phyloP scores from a whole-genome alignment of 2,888 invertebrate species.

The Plusia festucae region DNA sequence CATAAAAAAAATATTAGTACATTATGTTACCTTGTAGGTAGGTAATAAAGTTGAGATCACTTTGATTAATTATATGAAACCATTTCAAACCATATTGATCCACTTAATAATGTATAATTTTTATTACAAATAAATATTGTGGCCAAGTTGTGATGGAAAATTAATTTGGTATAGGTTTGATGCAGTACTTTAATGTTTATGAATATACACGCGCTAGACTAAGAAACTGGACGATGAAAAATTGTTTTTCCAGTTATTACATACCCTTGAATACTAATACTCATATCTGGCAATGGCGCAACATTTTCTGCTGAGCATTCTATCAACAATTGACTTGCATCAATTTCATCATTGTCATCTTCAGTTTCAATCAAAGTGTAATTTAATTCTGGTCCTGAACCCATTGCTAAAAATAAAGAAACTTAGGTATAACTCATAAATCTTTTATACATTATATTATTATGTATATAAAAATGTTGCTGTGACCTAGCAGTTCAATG shows the following conservation, averaged over 20 bases:
- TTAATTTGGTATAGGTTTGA: too few relatives aligned
- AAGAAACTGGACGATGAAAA: too few relatives aligned
- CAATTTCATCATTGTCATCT: slow-evolving; percentile 65
- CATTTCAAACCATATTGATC: too few relatives aligned
- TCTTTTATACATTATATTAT: too few relatives aligned
- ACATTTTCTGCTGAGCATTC: slow-evolving; percentile 74
- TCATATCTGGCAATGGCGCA: slow-evolving; percentile 75
- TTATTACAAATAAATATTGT: too few relatives aligned
- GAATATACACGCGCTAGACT: too few relatives aligned
- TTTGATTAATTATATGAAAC: too few relatives aligned
- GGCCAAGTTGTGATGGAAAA: too few relatives aligned
- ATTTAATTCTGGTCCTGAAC: slow-evolving; percentile 74
- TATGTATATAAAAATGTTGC: too few relatives aligned
- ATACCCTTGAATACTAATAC: slow-evolving; percentile 71
- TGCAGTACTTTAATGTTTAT: too few relatives aligned
- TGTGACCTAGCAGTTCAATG: too few relatives aligned
- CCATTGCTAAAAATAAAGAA: slow-evolving; percentile 66
- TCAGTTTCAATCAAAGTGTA: slow-evolving; percentile 65
- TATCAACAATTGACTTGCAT: slow-evolving; percentile 65
- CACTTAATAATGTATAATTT: too few relatives aligned
- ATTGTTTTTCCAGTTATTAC: slow-evolving; percentile 19
- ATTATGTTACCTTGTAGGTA: background rate
- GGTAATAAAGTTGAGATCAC: background rate
- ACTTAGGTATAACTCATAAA: background rate
- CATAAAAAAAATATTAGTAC: background rate